These are phyloP conservation scores for Cliona cf. orientalis DNA, from an alignment of 37 sponge, comb jelly and placozoan species.

Conservation along the genomic window DNA sequence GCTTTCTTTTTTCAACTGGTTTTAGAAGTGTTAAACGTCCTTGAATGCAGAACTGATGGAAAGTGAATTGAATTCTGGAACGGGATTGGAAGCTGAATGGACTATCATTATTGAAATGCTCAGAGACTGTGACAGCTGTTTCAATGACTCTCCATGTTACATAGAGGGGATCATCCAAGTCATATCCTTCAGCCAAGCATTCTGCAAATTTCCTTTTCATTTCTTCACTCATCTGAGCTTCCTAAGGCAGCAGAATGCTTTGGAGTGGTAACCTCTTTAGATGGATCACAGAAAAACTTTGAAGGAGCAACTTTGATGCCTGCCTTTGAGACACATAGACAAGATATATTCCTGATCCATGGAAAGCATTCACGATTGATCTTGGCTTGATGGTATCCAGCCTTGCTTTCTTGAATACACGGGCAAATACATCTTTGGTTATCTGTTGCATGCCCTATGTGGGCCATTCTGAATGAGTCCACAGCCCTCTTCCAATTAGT, in stretches of 20 bases:
- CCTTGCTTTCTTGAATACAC: conserved; percentile 42
- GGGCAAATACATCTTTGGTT: conserved; percentile 25
- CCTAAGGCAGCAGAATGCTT: neutral
- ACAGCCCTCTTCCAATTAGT: neutral
- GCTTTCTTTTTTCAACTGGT: neutral
- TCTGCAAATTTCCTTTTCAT: neutral
- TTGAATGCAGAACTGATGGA: neutral
- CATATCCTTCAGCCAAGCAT: neutral
- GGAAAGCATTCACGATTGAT: conserved; percentile 40
- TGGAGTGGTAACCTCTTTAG: neutral
- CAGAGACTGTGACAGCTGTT: neutral
- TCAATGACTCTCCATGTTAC: neutral
- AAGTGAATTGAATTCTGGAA: neutral
- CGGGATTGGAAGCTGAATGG: neutral
- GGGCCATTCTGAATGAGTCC: no score
- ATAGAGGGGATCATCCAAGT: neutral
- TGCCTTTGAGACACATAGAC: neutral
- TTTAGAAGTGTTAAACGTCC: neutral
- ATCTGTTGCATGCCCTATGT: neutral
- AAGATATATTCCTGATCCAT: conserved; percentile 19
- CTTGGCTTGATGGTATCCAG: conserved; percentile 16
- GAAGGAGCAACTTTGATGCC: neutral
- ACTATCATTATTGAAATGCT: no score
- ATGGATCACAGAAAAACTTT: neutral
- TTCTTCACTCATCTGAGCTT: neutral